Evolutionary conservation across 2,797 vertebrate species (phyloP).

Genomic region (Centroberyx gerrardi): DNA sequence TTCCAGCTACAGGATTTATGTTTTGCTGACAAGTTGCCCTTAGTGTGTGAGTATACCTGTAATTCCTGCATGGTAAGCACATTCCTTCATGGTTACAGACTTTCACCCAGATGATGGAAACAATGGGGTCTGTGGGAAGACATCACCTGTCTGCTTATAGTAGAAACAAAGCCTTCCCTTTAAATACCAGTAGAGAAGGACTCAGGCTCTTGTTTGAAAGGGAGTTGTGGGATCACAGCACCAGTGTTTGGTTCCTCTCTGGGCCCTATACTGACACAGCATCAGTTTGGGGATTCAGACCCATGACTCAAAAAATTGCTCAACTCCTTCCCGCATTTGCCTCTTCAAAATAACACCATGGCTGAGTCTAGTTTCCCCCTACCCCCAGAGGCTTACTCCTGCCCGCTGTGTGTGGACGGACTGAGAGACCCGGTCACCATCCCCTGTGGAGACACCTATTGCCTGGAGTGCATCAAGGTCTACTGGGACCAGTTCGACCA

Average conservation of each 20-base stretch:
- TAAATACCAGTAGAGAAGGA: constrained; percentile 61
- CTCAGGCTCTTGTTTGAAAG: constrained; percentile 31
- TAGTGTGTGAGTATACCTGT: constrained; percentile 16
- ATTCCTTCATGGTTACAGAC: constrained; percentile 32
- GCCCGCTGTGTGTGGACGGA: constrained; percentile 85
- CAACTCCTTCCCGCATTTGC: not conserved
- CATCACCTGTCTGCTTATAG: constrained; percentile 63
- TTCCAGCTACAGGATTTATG: no score
- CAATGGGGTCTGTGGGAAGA: constrained; percentile 48
- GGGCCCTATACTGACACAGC: not conserved
- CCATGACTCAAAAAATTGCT: not conserved
- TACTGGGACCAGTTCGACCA: constrained; percentile 89
- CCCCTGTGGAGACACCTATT: constrained; percentile 90
- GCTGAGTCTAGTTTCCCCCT: constrained; percentile 75
- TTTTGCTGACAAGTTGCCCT: constrained; percentile 46
- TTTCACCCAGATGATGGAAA: constrained; percentile 46
- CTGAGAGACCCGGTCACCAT: constrained; percentile 87
- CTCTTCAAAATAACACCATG: constrained; percentile 55
- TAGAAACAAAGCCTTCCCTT: constrained; percentile 64
- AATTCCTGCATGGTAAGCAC: constrained; percentile 47
- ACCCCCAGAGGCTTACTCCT: constrained; percentile 80
- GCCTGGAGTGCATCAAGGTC: constrained; percentile 88
- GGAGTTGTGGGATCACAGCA: not conserved
- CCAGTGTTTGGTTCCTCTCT: constrained; percentile 1
- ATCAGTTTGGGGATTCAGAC: not conserved